Base-by-base conservation (phyloP, 92 coral and sea anemone genomes). In the Parazoanthus darwini region DNA sequence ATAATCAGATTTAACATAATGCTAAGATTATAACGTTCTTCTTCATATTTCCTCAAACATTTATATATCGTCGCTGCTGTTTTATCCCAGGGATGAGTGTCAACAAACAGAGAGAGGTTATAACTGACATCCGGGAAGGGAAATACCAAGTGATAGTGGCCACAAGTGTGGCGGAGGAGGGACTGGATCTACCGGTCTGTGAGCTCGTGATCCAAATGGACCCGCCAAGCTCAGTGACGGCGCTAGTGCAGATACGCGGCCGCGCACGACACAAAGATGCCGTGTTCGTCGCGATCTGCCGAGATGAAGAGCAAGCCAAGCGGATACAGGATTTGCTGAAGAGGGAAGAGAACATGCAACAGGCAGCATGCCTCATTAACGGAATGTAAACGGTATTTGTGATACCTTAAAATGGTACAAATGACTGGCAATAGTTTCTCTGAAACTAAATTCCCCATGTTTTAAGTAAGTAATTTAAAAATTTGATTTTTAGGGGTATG, bases 131-230 rank as follows among this genome's bases (percentile, higher is more conserved):
- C 88, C 90, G 88, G 36, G 91, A 79, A 82, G 97, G 93, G 59
- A 35, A 44, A n/a, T 95, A 77, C 79, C 99, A 95, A 63, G 91
- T 95, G 88, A 91, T 95, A 78, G 98, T 95, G n/a, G 93, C 95
- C 37, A 90, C 98, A 38, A 91, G 90, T 77, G 84, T 84, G 58
- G 88, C 94, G 54, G 94, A 93, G 88, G 96, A 95, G 51, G 92
- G 88, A 33, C 92, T 91, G 79, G 94, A 92, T 48, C 89, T 93
- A 18, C 96, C 98, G 14, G 89, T 83, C 25, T 91, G 94, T 74
- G 89, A 93, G 71, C 93, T 95, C 36, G 97, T 95, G 7, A 84
- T 97, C 50, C 96, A 94, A 25, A 86, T 97, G 94, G 98, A 94
- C 85, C 99, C 98, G 16, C 93, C 97, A 5, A 90, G 91, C 75